A percentile compares a stretch with the other conserved stretches of the same genome.
phyloP scores from a whole-genome alignment of 2,113 vertebrate species.

The Equus przewalskii region DNA sequence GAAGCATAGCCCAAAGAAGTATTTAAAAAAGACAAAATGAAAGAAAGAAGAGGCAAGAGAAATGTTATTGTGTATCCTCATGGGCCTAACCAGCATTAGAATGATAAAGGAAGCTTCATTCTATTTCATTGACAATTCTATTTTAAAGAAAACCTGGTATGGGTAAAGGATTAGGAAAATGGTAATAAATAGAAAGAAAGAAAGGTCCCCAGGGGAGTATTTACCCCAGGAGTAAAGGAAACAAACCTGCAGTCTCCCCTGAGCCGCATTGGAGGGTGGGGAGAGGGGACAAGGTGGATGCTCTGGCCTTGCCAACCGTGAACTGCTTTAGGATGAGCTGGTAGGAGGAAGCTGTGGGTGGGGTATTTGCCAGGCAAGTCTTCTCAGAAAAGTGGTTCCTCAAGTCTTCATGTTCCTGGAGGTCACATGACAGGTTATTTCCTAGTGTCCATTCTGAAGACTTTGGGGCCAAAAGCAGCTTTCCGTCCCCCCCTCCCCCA shows the following conservation, averaged over 20 bases:
- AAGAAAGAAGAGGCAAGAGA: not conserved
- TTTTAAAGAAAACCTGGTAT: not conserved
- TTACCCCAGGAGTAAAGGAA: not conserved
- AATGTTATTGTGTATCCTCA: not conserved
- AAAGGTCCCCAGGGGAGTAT: not conserved
- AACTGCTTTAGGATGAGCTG: not conserved
- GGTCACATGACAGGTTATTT: constrained; percentile 47
- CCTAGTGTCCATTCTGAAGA: not conserved
- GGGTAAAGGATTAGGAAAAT: not conserved
- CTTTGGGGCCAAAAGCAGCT: not conserved
- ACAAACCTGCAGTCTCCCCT: not conserved
- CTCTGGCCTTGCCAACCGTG: not conserved
- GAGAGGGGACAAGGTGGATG: no score
- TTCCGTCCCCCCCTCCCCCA: not conserved
- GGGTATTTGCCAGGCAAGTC: not conserved
- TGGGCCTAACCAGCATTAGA: not conserved
- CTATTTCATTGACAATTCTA: not conserved
- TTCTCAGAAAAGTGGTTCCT: constrained; percentile 57
- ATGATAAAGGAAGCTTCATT: not conserved
- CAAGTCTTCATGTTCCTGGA: constrained; percentile 4
- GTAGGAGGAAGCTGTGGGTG: constrained; percentile 30
- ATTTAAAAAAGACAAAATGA: not conserved
- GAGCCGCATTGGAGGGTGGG: rapidly evolving
- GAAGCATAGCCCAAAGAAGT: not conserved
- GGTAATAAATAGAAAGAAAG: not conserved